Base-by-base conservation (phyloP, 2,113 vertebrate species). In the Indicator maculatus region DNA sequence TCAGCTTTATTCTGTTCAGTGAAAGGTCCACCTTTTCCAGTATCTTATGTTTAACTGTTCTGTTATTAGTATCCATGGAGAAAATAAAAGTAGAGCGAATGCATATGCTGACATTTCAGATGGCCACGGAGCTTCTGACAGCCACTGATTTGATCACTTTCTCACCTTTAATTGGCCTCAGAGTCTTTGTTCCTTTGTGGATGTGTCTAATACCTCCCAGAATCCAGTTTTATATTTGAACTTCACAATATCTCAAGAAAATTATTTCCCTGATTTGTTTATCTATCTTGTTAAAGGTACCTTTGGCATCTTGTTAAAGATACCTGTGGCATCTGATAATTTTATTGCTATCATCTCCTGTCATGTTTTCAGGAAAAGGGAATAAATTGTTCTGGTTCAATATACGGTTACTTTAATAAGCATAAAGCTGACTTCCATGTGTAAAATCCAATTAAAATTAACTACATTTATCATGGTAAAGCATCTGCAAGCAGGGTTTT, bases 61-160 rank as follows among this genome's bases (percentile, higher is more conserved):
- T 2, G 3, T 21, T 64, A 2, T 56, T 18, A 18, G 11, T 78
- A 24, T 47, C 83, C 1, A 5, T 17, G 5, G 44, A 47, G 75
- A 72, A 9, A 10, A 11, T 26, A 69, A 39, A 74, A 74, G 60
- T 31, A 5, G 18, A 52, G 3, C 41, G 38, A 60, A 79, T 82
- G 9, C 15, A 21, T 0, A 12, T 63, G 7, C 71, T 69, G 66
- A 31, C 5, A 8, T 45, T 83, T 83, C 12, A 20, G 0, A 0
- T 45, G 76, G 18, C 31, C 27, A 18, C 2, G 2, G 36, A 79
- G 17, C 30, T 59, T 85, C 33, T 82, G 47, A 10, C 6, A 87
- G 8, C 11, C 2, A 0, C 16, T 66, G 45, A 2, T 36, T 89
- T 84, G 14, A 47, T 50, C 39, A n/a, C 4, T 23, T 44, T 11